These are phyloP conservation scores for Campodea augens DNA, from an alignment of 1,140 invertebrate species.

Conservation along the genomic window DNA sequence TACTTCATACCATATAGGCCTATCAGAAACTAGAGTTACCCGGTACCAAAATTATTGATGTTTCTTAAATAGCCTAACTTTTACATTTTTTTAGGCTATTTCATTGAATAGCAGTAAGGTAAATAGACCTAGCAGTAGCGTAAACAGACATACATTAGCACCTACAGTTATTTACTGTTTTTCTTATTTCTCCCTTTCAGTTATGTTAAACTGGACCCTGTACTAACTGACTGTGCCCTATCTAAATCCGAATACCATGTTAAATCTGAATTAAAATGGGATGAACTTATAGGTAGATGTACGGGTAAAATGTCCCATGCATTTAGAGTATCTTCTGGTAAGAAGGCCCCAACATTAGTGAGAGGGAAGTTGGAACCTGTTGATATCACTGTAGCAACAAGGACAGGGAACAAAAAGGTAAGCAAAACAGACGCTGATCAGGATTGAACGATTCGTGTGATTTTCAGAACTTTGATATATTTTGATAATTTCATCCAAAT, in stretches of 20 bases:
- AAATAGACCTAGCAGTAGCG: no score
- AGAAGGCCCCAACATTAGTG: slow-evolving; percentile 34
- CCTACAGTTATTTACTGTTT: no score
- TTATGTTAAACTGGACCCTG: slow-evolving; percentile 10
- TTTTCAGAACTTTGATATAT: background rate
- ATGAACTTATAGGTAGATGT: slow-evolving; percentile 47
- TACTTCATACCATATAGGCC: no score
- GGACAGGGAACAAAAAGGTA: slow-evolving; percentile 77
- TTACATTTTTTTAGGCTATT: no score
- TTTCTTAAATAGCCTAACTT: no score
- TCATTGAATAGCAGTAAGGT: no score
- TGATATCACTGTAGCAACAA: slow-evolving; percentile 50
- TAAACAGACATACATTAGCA: no score
- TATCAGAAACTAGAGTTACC: no score
- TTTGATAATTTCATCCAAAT: background rate
- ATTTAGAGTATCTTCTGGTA: slow-evolving; percentile 41
- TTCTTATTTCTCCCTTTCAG: no score
- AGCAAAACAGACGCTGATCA: slow-evolving; percentile 1
- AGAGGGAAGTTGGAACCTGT: slow-evolving; percentile 60
- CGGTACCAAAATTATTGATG: no score
- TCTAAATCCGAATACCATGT: slow-evolving; percentile 19
- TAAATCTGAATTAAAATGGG: slow-evolving; percentile 33
- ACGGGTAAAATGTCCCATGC: slow-evolving; percentile 52
- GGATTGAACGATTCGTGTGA: background rate
- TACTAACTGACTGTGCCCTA: slow-evolving; percentile 22